Evolutionary conservation across 2,888 invertebrate species (phyloP), one percentile per base, ranked within the genome.

Genomic region (Gordius sp.): DNA sequence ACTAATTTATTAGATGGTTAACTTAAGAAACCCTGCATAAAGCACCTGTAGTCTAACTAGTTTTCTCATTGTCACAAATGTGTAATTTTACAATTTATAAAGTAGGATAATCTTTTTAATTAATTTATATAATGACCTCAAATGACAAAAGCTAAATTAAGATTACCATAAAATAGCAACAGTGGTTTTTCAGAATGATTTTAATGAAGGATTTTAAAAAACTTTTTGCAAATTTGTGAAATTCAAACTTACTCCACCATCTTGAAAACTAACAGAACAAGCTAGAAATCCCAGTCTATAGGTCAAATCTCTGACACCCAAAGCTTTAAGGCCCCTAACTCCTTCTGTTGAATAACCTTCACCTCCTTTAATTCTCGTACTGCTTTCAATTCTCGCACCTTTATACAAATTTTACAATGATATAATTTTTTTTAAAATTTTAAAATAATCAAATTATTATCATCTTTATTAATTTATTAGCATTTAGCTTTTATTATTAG

Each of bases 251-350:
- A 76, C 76, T 63, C 82, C 76, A 0, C 82, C 78, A 57, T 80
- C 83, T 18, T 84, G 82, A 0, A 83, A 77, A 61, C 80, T 79
- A 1, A 91, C 81, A 64, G 83, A 83, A 68, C 87, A 89, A 0
- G 89, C 85, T 58, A 97, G 73, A 71, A 91, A 97, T 1, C 89
- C 84, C 68, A 87, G 79, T 65, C 81, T 79, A 69, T 80, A 85
- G 60, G 79, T 77, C 41, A 87, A 72, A 66, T 87, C 85, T 23
- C 85, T 73, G 1, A 83, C 81, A 57, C 86, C 86, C 2, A 86
- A 73, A 0, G 81, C 77, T 68, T 82, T 82, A 2, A 85, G 70
- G 0, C 89, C 91, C 58, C 79, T 76, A 47, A 91, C 76, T 41
- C 91, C 93, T 61, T 83, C 84, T 65, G 74, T 75, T 62, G 79